phyloP scores from a whole-genome alignment of 2,888 invertebrate genomes.

The Tanypteryx hageni region DNA sequence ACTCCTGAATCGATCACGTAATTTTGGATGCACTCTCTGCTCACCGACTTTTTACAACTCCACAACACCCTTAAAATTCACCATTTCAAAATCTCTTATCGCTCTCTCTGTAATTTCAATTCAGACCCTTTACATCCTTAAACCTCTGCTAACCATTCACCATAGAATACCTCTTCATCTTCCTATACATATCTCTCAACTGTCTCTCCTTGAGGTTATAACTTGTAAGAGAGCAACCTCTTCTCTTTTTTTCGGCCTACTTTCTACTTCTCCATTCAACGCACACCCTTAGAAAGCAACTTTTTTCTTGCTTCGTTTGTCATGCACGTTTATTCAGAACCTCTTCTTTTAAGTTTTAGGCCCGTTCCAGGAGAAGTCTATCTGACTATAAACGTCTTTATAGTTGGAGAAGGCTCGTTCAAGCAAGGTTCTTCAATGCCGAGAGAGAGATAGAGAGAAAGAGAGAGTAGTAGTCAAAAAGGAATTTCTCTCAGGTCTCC shows the following conservation, averaged over 20 bases:
- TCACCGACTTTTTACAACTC: too few species aligned
- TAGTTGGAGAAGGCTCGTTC: conserved; percentile 18
- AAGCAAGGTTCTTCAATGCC: neutral
- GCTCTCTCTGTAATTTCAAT: neutral
- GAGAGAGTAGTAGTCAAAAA: neutral
- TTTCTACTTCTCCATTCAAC: neutral
- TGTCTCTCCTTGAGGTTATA: neutral
- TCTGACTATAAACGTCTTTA: neutral
- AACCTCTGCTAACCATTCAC: neutral
- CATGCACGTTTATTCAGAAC: neutral
- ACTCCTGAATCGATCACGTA: too few species aligned
- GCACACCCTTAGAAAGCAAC: neutral
- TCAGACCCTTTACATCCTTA: neutral
- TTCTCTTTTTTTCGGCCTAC: neutral
- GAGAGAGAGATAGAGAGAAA: neutral
- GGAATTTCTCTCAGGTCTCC: neutral
- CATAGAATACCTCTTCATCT: neutral
- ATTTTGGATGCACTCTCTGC: too few species aligned
- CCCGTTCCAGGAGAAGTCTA: neutral
- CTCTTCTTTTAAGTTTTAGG: neutral
- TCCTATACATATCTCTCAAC: neutral
- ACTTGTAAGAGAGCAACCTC: neutral
- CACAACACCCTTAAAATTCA: too few species aligned
- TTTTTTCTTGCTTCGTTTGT: neutral
- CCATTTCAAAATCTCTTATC: neutral